Conservation (phyloP, 2,113 vertebrate species). For the Aramus guarauna region DNA sequence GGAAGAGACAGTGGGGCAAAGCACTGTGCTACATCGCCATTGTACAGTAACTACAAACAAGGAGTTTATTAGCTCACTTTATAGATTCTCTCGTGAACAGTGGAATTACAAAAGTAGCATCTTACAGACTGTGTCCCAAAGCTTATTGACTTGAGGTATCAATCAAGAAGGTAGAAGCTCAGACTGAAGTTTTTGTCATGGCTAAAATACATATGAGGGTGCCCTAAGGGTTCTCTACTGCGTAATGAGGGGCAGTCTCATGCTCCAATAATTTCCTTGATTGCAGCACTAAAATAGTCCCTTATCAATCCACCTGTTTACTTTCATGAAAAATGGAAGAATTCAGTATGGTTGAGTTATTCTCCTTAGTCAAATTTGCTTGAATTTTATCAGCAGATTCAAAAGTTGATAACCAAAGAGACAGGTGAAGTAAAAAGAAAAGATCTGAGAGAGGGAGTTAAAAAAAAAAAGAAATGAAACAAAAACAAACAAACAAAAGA, state of each 20-base stretch:
- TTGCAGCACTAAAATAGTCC: neutral
- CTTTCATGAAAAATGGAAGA: neutral
- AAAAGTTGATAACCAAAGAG: neutral
- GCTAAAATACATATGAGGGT: neutral
- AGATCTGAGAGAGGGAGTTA: neutral
- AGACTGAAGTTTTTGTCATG: neutral
- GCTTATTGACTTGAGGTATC: neutral
- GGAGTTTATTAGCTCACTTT: neutral
- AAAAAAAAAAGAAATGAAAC: neutral
- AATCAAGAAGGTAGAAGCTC: neutral
- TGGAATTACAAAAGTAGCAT: neutral
- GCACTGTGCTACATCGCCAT: neutral
- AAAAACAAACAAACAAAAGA: no score
- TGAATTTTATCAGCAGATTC: neutral
- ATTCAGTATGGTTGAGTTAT: neutral
- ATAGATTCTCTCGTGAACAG: neutral
- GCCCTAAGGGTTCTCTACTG: neutral
- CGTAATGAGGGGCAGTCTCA: neutral
- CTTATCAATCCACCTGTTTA: neutral
- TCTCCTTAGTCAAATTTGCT: neutral
- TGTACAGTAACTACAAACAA: neutral
- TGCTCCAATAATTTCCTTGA: neutral
- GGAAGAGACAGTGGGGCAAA: neutral
- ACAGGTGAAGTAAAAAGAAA: neutral
- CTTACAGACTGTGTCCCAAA: neutral